Conservation (phyloP, 2,888 invertebrate genomes). For the Leptarthrus brevirostris region DNA sequence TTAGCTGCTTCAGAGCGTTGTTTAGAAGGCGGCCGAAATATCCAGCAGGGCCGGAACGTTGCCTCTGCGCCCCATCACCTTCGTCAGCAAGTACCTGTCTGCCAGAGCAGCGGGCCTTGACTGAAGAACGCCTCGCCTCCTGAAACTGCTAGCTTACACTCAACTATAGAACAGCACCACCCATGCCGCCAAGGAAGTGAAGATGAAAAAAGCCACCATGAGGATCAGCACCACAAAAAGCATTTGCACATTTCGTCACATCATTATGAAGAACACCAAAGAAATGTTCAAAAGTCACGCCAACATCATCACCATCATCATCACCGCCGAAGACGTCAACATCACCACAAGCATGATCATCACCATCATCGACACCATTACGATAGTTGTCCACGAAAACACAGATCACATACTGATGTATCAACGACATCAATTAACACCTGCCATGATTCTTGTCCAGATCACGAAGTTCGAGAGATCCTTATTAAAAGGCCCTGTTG, state of each 20-base stretch:
- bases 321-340: slow-evolving; percentile 55
- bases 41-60: slow-evolving; percentile 73
- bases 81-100: slow-evolving; percentile 69
- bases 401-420: slow-evolving; percentile 65
- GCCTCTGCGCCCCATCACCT: slow-evolving; percentile 72
- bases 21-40: slow-evolving; percentile 78
- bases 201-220: slow-evolving; percentile 19
- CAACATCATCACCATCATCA: slow-evolving; percentile 51
- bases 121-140: slow-evolving; percentile 80
- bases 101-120: slow-evolving; percentile 69
- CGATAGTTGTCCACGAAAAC: slow-evolving; percentile 61
- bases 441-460: slow-evolving; percentile 64
- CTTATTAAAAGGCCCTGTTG: slow-evolving; percentile 61
- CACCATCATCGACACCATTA: slow-evolving; percentile 55
- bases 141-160: slow-evolving; percentile 65
- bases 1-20: slow-evolving; percentile 89
- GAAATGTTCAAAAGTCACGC: slow-evolving; percentile 32
- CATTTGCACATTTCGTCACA: slow-evolving; percentile 11
- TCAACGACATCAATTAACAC: slow-evolving; percentile 62
- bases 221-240: slow-evolving; percentile 31
- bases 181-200: slow-evolving; percentile 39
- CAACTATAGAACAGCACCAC: slow-evolving; percentile 55
- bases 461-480: slow-evolving; percentile 65
- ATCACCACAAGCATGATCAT: slow-evolving; percentile 59
- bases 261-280: slow-evolving; percentile 31